Evolutionary conservation across 1,140 invertebrate species (phyloP).

Genomic region (Alviniconcha marisindica): DNA sequence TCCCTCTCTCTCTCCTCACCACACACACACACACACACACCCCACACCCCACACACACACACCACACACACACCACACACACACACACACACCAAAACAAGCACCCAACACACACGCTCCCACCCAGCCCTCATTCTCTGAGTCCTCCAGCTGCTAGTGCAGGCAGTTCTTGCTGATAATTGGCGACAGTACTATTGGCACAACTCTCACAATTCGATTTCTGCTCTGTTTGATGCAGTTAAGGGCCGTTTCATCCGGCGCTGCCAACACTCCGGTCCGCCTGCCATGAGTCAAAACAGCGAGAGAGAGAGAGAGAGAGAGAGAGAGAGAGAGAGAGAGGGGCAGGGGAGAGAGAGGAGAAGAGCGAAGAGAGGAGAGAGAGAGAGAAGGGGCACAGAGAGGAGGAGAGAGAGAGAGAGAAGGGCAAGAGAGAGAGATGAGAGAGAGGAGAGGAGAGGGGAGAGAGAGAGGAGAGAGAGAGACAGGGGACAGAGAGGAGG

Average conservation of each 20-base stretch:
- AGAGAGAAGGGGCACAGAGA: not conserved
- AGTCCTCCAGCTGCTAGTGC: not conserved
- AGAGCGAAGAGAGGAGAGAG: too few relatives aligned
- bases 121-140: not conserved
- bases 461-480: not conserved
- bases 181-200: too few relatives aligned
- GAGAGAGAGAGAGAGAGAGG: too few relatives aligned
- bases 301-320: too few relatives aligned
- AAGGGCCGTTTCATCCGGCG: too few relatives aligned
- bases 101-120: not conserved
- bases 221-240: too few relatives aligned
- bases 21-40: not conserved
- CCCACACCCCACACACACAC: not conserved
- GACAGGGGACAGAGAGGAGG: not conserved
- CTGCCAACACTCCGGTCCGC: not conserved
- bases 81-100: not conserved
- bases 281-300: too few relatives aligned
- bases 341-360: too few relatives aligned
- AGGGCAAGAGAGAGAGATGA: not conserved
- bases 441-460: not conserved
- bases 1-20: constrained; percentile 8
- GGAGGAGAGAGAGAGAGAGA: not conserved
- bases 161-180: too few relatives aligned
- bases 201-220: too few relatives aligned
- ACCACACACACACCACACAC: not conserved